Evolutionary conservation across 2,888 invertebrate species (phyloP).

Genomic region (Drosophila putrida): DNA sequence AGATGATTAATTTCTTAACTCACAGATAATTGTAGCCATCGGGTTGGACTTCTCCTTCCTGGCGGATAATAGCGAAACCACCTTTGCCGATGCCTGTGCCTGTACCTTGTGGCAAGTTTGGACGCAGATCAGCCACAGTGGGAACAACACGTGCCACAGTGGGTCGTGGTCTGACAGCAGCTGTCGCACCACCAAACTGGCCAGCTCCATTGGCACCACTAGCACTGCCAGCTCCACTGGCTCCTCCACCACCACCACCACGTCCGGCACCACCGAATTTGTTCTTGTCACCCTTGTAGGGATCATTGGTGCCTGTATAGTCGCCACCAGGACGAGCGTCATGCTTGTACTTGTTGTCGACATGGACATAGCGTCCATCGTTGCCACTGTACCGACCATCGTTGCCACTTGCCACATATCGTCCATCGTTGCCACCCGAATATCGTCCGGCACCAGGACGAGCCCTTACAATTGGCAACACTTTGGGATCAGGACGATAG

Average conservation of each 20-base stretch:
- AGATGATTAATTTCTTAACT: constrained; percentile 48
- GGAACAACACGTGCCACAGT: constrained; percentile 31
- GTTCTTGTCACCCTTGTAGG: constrained; percentile 66
- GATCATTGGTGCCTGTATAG: constrained; percentile 69
- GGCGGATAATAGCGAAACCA: constrained; percentile 87
- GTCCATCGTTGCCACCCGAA: constrained; percentile 63
- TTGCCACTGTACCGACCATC: constrained; percentile 82
- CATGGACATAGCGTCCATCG: constrained; percentile 86
- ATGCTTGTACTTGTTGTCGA: constrained; percentile 81
- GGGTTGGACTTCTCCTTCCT: constrained; percentile 86
- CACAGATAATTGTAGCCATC: constrained; percentile 88
- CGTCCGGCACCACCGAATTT: constrained; percentile 62
- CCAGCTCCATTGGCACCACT: background rate
- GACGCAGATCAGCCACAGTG: constrained; percentile 40
- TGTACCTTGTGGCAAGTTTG: constrained; percentile 68
- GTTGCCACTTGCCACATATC: constrained; percentile 69
- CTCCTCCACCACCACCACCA: constrained; percentile 51
- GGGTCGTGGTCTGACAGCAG: constrained; percentile 17
- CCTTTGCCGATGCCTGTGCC: constrained; percentile 84
- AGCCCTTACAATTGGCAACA: background rate
- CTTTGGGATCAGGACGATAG: constrained; percentile 82
- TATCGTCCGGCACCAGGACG: background rate
- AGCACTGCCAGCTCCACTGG: constrained; percentile 23
- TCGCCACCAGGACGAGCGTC: constrained; percentile 76
- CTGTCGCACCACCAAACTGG: constrained; percentile 12